These are phyloP conservation scores for Nanger granti DNA, from an alignment of 2,113 vertebrate genomes.

Conservation along the genomic window DNA sequence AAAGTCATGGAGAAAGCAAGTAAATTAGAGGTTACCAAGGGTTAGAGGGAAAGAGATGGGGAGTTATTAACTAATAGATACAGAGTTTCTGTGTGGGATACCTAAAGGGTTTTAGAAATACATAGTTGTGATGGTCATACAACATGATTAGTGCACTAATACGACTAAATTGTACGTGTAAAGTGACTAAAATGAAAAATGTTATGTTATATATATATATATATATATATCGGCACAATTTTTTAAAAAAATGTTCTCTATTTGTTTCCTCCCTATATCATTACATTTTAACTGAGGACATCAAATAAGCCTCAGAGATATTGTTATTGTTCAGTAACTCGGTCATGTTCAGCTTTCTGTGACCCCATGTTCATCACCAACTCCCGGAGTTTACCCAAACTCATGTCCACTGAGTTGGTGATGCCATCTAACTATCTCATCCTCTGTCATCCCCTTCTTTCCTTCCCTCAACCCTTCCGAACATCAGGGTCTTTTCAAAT, in stretches of 20 bases:
- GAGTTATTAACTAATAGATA: neutral
- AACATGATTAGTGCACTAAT: neutral
- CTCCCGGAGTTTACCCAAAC: neutral
- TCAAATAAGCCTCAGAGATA: neutral
- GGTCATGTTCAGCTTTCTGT: neutral
- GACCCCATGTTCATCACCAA: neutral
- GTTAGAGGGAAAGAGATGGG: neutral
- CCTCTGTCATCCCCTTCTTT: neutral
- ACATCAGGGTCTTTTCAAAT: neutral
- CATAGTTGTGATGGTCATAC: neutral
- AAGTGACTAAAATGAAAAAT: neutral
- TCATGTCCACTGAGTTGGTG: neutral
- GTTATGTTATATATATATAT: neutral
- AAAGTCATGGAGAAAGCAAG: neutral
- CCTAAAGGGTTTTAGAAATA: neutral
- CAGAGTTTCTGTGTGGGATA: neutral
- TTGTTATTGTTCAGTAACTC: neutral
- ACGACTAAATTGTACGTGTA: neutral
- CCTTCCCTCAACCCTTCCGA: neutral
- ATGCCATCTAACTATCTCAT: neutral
- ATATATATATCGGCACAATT: neutral
- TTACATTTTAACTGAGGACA: neutral
- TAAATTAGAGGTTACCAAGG: neutral
- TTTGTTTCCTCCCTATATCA: neutral
- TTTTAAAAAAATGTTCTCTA: neutral